Percentiles rank a stretch among this genome's conserved stretches.
Evolutionary conservation across 2,113 vertebrate species (phyloP).

Genomic region (Sylvia atricapilla): DNA sequence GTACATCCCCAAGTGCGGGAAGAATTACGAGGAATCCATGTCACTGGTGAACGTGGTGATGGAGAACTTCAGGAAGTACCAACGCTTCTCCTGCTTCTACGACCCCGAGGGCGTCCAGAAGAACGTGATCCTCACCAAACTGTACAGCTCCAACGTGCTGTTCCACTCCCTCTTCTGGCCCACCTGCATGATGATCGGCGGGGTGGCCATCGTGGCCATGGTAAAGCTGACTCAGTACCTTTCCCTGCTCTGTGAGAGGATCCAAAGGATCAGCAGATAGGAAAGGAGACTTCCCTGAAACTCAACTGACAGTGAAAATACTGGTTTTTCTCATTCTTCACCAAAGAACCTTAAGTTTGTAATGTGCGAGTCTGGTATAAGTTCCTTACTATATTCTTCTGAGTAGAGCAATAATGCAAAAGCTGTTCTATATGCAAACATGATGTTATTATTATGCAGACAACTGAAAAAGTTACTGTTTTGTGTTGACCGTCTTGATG

Average conservation of each 20-base stretch:
- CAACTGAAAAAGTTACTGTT: constrained; percentile 53
- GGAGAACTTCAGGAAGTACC: constrained; percentile 85
- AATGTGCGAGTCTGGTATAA: constrained; percentile 79
- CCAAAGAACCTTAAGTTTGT: constrained; percentile 88
- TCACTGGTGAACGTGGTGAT: constrained; percentile 82
- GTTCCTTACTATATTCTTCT: constrained; percentile 78
- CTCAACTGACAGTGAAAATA: constrained; percentile 70
- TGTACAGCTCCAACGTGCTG: constrained; percentile 85
- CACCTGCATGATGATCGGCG: constrained; percentile 86
- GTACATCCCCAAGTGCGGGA: constrained; percentile 88
- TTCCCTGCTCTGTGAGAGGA: constrained; percentile 87
- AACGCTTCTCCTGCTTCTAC: constrained; percentile 84
- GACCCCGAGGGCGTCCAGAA: constrained; percentile 82
- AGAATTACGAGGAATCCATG: constrained; percentile 82
- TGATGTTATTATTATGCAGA: constrained; percentile 74
- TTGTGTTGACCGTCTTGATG: constrained; percentile 62
- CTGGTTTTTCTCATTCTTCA: constrained; percentile 83
- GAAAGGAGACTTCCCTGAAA: constrained; percentile 21
- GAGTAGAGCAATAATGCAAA: constrained; percentile 83
- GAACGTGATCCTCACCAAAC: constrained; percentile 84
- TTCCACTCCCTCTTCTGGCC: constrained; percentile 93
- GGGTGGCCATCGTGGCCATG: constrained; percentile 86
- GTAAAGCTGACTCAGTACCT: constrained; percentile 96
- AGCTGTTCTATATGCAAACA: constrained; percentile 83
- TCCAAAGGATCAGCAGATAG: constrained; percentile 87